Base-by-base conservation (phyloP, 2,888 invertebrate genomes). In the Tipula unca region DNA sequence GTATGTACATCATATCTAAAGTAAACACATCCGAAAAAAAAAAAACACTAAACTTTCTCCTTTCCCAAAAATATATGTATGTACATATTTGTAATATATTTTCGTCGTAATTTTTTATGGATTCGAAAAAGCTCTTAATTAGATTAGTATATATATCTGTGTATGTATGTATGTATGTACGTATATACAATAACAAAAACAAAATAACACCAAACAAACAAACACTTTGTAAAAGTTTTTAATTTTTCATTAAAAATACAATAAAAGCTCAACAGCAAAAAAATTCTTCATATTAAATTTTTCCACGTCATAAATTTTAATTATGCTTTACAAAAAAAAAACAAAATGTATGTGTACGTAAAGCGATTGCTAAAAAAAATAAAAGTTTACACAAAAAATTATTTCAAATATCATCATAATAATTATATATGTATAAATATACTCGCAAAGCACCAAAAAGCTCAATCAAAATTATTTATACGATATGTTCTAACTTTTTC, bases 261-360 rank as follows among this genome's bases (percentile, higher is more conserved):
- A 69, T 69, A 69, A 69, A 69, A 10, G 69, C 69, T 25, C 25
- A 69, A 10, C 48, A 69, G 25, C 69, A 69, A 69, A 69, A 69
- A 69, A 69, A 69, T 25, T 69, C 25, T 69, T 69, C 69, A 69
- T 69, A 69, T 69, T 69, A 69, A 69, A 69, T 69, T 69, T 25
- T 69, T 69, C 69, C 69, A 69, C 69, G 69, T 69, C 69, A 69
- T 69, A 69, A 69, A 69, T 69, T 69, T 69, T 69, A 69, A 69
- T 69, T 69, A 69, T 25, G 69, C 69, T 69, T 25, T 69, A 69
- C 10, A 69, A 6, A 69, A 69, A 20, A 69, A 69, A 10, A 69
- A 69, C 6, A 25, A 25, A 69, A 20, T 48, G 1, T 48, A 48
- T 48, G 48, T 48, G 69, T 69, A 25, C 69, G 25, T 69, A 69